Percentiles rank a stretch among this genome's conserved stretches.
These are phyloP conservation scores for Neolamprologus toae DNA, from an alignment of 2,113 vertebrate species.

Conservation along the genomic window DNA sequence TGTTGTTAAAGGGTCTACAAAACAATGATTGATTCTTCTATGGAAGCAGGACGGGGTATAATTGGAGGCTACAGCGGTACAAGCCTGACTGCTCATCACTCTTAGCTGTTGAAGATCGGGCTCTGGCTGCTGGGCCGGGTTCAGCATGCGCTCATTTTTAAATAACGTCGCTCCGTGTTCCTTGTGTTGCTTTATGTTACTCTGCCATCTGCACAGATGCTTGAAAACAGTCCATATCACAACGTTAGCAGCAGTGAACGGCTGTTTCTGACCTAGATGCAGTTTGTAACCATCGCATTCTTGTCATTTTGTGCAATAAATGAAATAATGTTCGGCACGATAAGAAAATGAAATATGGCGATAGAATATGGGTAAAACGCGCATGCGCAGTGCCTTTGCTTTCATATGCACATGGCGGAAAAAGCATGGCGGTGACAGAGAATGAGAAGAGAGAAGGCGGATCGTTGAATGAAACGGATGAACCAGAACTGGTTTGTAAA, in stretches of 20 bases:
- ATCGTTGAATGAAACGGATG: accelerated
- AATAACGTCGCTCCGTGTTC: accelerated
- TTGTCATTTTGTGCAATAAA: neutral
- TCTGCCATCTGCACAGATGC: neutral
- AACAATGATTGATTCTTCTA: neutral
- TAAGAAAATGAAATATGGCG: accelerated
- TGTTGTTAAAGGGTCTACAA: neutral
- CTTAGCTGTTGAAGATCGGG: neutral
- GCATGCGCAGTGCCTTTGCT: accelerated
- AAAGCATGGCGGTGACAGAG: accelerated
- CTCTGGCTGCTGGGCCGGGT: accelerated
- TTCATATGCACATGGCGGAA: accelerated
- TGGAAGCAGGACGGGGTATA: neutral
- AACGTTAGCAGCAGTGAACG: neutral
- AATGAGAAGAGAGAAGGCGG: accelerated
- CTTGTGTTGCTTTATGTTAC: neutral
- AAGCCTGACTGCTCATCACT: neutral
- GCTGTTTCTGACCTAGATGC: neutral
- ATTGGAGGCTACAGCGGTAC: neutral
- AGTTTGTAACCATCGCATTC: neutral
- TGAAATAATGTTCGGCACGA: accelerated
- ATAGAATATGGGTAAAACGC: accelerated
- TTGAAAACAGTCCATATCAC: neutral
- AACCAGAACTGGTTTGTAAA: accelerated
- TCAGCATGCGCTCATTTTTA: neutral